phyloP scores from a whole-genome alignment of 1,140 invertebrate species.

The Drosophila ironensis region DNA sequence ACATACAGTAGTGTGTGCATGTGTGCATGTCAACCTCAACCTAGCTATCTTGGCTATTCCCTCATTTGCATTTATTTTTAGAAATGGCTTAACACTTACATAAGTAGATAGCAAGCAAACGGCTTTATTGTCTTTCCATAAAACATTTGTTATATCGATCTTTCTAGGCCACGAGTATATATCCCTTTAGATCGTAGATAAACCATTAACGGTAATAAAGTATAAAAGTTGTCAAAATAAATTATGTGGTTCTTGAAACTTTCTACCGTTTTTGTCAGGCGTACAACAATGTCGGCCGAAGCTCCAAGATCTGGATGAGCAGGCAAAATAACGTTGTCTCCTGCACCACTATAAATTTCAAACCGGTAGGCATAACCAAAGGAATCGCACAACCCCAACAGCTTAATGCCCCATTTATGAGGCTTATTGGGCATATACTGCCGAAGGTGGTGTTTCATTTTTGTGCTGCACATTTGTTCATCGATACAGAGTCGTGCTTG shows the following conservation, averaged over 20 bases:
- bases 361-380: conserved; percentile 14
- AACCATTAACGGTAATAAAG: no score
- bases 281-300: no score
- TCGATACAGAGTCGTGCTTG: conserved; percentile 4
- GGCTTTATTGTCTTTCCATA: neutral
- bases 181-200: no score
- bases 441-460: conserved; percentile 28
- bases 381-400: conserved; percentile 23
- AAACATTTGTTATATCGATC: neutral
- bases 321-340: neutral
- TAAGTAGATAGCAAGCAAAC: neutral
- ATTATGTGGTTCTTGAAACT: no score
- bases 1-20: no score
- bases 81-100: neutral
- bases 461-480: conserved; percentile 1
- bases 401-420: neutral
- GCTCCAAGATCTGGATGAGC: no score
- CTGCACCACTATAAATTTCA: conserved; percentile 15
- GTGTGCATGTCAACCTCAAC: no score
- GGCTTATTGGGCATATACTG: conserved; percentile 21
- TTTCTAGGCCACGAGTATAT: no score
- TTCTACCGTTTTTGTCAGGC: no score
- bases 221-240: no score
- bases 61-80: neutral
- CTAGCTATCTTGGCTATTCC: neutral